A percentile compares a stretch with the other conserved stretches of the same genome.
Conservation (phyloP, 2,797 vertebrate species). For the Monodelphis domestica region DNA sequence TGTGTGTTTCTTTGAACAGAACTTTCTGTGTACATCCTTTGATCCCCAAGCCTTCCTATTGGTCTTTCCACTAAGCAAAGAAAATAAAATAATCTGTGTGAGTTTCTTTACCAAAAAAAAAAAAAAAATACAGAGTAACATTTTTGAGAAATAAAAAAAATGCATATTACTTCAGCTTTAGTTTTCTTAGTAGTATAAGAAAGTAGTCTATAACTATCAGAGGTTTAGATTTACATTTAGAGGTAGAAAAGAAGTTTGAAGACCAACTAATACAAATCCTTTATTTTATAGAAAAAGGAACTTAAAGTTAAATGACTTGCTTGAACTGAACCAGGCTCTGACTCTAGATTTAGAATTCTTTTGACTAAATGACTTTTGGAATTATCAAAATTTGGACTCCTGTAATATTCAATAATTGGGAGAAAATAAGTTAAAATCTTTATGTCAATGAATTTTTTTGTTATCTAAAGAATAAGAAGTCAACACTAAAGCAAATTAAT, state of each 20-base stretch:
- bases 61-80: conserved; percentile 20
- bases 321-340: not conserved
- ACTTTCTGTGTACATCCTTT: conserved; percentile 55
- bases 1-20: conserved; percentile 5
- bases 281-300: not conserved
- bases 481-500: conserved; percentile 17
- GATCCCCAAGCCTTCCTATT: conserved; percentile 46
- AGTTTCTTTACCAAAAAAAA: too few relatives aligned
- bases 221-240: not conserved
- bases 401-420: not conserved
- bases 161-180: not conserved
- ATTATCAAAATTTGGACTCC: conserved; percentile 3
- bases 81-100: conserved; percentile 13
- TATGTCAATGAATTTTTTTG: not conserved
- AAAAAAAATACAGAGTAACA: not conserved
- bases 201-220: not conserved
- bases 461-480: conserved; percentile 20
- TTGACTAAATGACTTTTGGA: not conserved
- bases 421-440: not conserved
- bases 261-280: not conserved
- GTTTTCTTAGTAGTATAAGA: not conserved
- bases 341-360: not conserved
- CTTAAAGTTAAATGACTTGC: not conserved
- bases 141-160: not conserved
- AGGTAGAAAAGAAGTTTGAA: not conserved